Evolutionary conservation across 1,140 invertebrate species (phyloP), one percentile per base, ranked within the genome.

Genomic region (Prorops nasuta): DNA sequence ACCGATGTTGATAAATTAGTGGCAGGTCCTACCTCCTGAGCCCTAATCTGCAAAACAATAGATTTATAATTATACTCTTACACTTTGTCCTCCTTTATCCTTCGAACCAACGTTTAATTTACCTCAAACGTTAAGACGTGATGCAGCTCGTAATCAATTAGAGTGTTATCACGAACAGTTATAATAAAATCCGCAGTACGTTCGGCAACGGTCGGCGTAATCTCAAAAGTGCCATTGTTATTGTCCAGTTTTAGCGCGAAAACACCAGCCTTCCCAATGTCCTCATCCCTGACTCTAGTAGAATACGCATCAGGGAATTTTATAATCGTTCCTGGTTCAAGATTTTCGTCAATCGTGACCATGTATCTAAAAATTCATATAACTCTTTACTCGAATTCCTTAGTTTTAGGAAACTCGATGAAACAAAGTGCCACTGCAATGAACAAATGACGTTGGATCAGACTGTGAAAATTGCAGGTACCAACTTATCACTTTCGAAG

Each of bases 201-300:
- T 69, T 92, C 87, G 0, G 88, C 90, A n/a, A 92, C 89, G n/a
- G 84, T 84, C 0, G 93, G 93, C n/a, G 83, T 81, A 41, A 95
- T 87, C 69, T 93, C 89, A 69, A 96, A 96, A 2, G 90, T 92
- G 14, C 88, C 88, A 71, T 92, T 90, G 66, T 93, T 90, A 47
- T 88, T 88, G 14, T 86, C 78, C 44, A 96, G 67, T 31, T 83
- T 83, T 6, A 96, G 71, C 3, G 89, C 85, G 66, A 95, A 92
- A 3, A 93, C 86, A 16, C 91, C 91, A 64, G 90, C 90, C 63
- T 90, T 88, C 8, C 85, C 91, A 65, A 85, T 84, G 64, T 89
- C 86, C 56, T 89, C 86, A 59, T 90, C 88, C 45, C 82, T 86
- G 9, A 91, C 86, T 77, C 81, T 82, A 2, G 86, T 83, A 22